Evolutionary conservation across 2,888 invertebrate species (phyloP).

Genomic region (Xanthorhoe spadicearia): DNA sequence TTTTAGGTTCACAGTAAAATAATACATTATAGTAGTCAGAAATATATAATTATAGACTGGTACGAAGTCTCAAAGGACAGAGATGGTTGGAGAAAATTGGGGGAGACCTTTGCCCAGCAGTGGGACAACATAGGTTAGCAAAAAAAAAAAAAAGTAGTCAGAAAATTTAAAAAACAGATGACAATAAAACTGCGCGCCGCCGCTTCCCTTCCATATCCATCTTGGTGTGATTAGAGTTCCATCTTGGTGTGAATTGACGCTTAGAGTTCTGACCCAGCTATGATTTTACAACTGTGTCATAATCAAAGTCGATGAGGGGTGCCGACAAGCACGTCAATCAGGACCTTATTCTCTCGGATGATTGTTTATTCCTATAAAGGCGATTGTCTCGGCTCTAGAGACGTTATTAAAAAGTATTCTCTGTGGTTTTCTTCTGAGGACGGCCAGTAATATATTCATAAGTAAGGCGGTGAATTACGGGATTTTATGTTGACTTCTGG

Average conservation of each 20-base stretch:
- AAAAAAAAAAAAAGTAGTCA: too few relatives aligned
- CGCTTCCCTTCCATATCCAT: too few relatives aligned
- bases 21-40: too few relatives aligned
- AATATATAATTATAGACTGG: too few relatives aligned
- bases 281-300: constrained; percentile 19
- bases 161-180: too few relatives aligned
- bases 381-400: constrained; percentile 38
- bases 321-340: constrained; percentile 38
- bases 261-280: constrained; percentile 1
- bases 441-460: constrained; percentile 22
- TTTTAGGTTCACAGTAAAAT: not conserved
- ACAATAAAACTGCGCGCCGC: too few relatives aligned
- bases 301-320: constrained; percentile 38
- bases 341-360: constrained; percentile 32
- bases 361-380: constrained; percentile 40
- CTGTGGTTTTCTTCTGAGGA: constrained; percentile 3
- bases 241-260: too few relatives aligned
- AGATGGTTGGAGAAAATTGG: too few relatives aligned
- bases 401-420: constrained; percentile 43
- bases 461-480: constrained; percentile 5
- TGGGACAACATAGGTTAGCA: too few relatives aligned
- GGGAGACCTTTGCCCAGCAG: too few relatives aligned
- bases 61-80: too few relatives aligned
- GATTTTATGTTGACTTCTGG: constrained; percentile 4
- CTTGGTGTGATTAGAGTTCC: too few relatives aligned